Evolutionary conservation across 2,888 invertebrate genomes (phyloP), one percentile per base, ranked within the genome.

Genomic region (Phyto melanocephala): DNA sequence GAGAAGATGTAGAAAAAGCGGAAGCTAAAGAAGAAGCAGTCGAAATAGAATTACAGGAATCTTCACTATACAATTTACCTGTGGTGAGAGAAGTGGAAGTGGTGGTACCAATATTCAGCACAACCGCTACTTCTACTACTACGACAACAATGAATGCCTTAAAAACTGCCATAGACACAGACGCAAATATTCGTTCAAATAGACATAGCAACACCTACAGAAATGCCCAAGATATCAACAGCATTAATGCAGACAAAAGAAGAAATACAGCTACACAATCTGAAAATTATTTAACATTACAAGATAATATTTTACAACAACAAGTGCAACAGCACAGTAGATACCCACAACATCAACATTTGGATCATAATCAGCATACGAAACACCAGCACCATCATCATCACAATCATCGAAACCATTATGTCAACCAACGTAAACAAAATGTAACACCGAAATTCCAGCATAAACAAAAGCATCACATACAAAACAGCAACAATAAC

Each of bases 261-360:
- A 63, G 62, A 63, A 50, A 54, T 74, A 52, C 60, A 67, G 52
- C 67, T 67, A 74, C 60, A 35, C 50, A 80, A 20, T 52, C 28
- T 60, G 62, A 68, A n/a, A 62, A 79, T 7, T 45, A 47, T 70
- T 76, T 82, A 71, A 67, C 71, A 62, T 71, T 68, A 40, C 54
- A 71, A 47, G 62, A 62, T 62, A 76, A 70, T 67, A 75, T 71
- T 71, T 81, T 76, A 60, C 82, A 78, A 40, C 47, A 80, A 63
- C 70, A 81, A n/a, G 63, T 72, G 7, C 81, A 84, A n/a, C 82
- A 84, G 15, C 84, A 85, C 70, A 82, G 78, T 60, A 83, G 86
- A 17, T 74, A 85, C 33, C 74, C 78, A 17, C 81, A 83, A 33
- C 76, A 71, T 5, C 84, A 84, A 11, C 81, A 60, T 28, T 85